phyloP scores from a whole-genome alignment of 2,113 vertebrate genomes.

The Lepisosteus oculatus region DNA sequence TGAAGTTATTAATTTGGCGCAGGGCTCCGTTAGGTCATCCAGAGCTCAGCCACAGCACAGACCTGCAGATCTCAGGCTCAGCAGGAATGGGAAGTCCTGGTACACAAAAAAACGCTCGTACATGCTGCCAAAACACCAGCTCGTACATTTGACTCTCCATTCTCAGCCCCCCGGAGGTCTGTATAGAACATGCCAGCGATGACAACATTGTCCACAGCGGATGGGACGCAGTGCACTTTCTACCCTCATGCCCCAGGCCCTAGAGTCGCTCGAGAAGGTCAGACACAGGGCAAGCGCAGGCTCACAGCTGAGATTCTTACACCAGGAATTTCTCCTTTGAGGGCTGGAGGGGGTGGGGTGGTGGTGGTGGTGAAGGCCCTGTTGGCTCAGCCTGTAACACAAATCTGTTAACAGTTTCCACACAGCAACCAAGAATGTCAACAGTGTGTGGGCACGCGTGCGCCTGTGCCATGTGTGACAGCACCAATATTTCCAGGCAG shows the following conservation, averaged over 20 bases:
- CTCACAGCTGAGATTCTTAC: neutral
- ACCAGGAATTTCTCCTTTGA: neutral
- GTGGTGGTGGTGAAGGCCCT: neutral
- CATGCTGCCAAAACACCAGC: neutral
- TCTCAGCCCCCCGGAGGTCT: too few relatives aligned
- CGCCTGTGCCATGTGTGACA: neutral
- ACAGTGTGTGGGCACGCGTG: neutral
- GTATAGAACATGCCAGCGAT: too few relatives aligned
- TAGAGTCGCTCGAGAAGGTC: neutral
- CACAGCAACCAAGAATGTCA: constrained; percentile 4
- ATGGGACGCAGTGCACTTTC: neutral
- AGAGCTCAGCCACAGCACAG: too few relatives aligned
- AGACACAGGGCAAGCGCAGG: neutral
- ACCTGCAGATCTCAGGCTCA: too few relatives aligned
- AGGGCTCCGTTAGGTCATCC: too few relatives aligned
- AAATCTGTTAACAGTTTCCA: constrained; percentile 9
- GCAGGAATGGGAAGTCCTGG: too few relatives aligned
- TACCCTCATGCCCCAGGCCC: neutral
- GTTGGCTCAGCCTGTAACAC: constrained; percentile 10
- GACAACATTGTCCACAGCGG: neutral
- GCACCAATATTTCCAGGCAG: neutral
- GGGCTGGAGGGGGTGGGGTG: neutral
- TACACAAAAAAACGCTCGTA: too few relatives aligned
- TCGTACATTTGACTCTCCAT: neutral
- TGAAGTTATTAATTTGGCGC: too few relatives aligned